Conservation (phyloP, 1,140 invertebrate genomes). For the Oscheius sp. region DNA sequence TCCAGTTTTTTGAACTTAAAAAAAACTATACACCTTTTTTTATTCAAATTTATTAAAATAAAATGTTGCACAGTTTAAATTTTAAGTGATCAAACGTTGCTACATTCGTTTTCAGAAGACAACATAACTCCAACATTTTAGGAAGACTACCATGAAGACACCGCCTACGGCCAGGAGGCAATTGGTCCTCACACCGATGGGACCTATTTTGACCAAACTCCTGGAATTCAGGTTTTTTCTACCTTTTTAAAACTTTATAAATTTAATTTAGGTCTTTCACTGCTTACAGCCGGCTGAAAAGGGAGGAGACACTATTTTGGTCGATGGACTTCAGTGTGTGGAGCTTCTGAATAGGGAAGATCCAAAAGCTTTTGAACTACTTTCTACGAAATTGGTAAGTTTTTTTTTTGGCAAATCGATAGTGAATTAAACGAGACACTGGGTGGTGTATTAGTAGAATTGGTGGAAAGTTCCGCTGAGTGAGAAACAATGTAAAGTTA, state of each 20-base stretch:
- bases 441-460: not conserved
- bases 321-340: constrained; percentile 72
- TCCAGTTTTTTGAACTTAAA: too few species aligned
- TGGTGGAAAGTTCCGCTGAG: not conserved
- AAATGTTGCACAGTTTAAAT: too few species aligned
- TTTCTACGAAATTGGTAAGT: constrained; percentile 61
- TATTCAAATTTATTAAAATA: too few species aligned
- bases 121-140: constrained; percentile 13
- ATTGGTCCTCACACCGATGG: constrained; percentile 70
- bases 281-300: constrained; percentile 68
- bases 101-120: not conserved
- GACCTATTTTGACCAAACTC: constrained; percentile 73
- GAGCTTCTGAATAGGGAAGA: constrained; percentile 64
- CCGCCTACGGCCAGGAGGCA: constrained; percentile 68
- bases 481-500: not conserved
- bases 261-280: constrained; percentile 68
- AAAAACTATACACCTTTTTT: too few species aligned
- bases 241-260: not conserved
- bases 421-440: not conserved
- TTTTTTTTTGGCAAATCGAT: not conserved
- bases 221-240: constrained; percentile 65
- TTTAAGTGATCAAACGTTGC: not conserved
- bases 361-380: constrained; percentile 66
- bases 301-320: constrained; percentile 71
- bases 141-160: constrained; percentile 66